Evolutionary conservation across 2,888 invertebrate genomes (phyloP), one percentile per base, ranked within the genome.

Genomic region (Catocala fraxini): DNA sequence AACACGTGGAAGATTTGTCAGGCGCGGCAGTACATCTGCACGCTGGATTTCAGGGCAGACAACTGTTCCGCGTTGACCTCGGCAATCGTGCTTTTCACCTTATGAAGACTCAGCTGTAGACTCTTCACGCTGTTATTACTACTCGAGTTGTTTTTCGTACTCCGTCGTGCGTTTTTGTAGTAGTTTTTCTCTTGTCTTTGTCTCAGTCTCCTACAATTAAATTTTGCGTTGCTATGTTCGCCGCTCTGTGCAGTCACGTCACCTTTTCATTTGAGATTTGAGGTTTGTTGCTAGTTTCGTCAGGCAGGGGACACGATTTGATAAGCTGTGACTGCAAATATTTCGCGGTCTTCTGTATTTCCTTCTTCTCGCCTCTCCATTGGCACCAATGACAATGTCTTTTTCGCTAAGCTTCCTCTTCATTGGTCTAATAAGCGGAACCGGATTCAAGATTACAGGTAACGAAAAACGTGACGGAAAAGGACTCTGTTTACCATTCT

Each of bases 341-440:
- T 82, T 94, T 91, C 92, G 84, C 68, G 93, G 90, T 79, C 95
- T 93, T 73, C 96, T 94, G 76, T 95, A 96, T 82, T 96, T 95
- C 71, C 96, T 95, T 80, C 96, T 94, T 75, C 97, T 97, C 45
- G 97, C 97, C 85, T 98, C 97, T 53, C 98, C 97, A 88, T 97
- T 98, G 64, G 98, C 97, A 65, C 97, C 97, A 82, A 97, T 96
- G 67, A 96, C 95, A 76, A 97, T 97, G 90, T 97, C 98, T 87
- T 98, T 98, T 89, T 98, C 98, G 85, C 97, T 97, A 81, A 98
- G 94, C 89, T 97, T 97, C 80, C 98, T 95, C 89, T 97, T 98
- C 65, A 96, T 92, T 3, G 97, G 97, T 76, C 97, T 95, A 74
- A 86, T 87, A 74, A 88, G 83, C 60, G 92, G 94, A 66, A 95